phyloP scores from a whole-genome alignment of 92 coral and sea anemone genomes.

The Phymanthus crucifer region DNA sequence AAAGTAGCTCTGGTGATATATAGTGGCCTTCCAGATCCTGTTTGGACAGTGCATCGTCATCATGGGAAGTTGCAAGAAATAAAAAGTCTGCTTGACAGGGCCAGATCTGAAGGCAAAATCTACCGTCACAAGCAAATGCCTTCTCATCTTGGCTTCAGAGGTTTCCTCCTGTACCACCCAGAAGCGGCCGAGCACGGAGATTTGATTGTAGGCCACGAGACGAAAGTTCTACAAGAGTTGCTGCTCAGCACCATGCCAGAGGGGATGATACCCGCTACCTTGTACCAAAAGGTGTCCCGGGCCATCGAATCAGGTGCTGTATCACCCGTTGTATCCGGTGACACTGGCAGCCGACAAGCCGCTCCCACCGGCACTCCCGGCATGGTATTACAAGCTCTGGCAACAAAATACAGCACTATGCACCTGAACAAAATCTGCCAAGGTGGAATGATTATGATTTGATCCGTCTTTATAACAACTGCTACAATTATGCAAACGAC shows the following conservation, averaged over 20 bases:
- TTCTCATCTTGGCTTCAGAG: slow-evolving; percentile 28
- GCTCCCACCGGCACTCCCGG: too few relatives aligned
- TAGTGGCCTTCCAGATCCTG: slow-evolving; percentile 38
- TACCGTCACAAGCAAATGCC: slow-evolving; percentile 20
- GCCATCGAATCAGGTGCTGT: slow-evolving; percentile 19
- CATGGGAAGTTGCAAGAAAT: slow-evolving; percentile 7
- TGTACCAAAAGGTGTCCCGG: slow-evolving; percentile 5
- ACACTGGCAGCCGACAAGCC: too few relatives aligned
- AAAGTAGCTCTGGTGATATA: slow-evolving; percentile 17
- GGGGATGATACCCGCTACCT: slow-evolving; percentile 1
- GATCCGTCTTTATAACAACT: slow-evolving; percentile 14
- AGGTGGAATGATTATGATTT: background rate
- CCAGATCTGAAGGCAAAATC: background rate
- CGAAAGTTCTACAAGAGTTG: background rate
- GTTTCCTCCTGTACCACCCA: slow-evolving; percentile 22
- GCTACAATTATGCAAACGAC: slow-evolving; percentile 39
- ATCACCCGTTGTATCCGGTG: background rate
- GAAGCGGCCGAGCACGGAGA: slow-evolving; percentile 18
- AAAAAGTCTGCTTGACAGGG: slow-evolving; percentile 3
- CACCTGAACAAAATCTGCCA: background rate
- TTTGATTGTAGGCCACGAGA: slow-evolving; percentile 14
- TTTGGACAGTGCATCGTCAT: slow-evolving; percentile 25
- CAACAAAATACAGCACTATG: slow-evolving; percentile 16
- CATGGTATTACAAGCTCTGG: too few relatives aligned
- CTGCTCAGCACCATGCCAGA: slow-evolving; percentile 33